A percentile compares a stretch with the other conserved stretches of the same genome.
These are phyloP conservation scores for Melospiza melodia DNA, from an alignment of 2,113 vertebrate species.

Conservation along the genomic window DNA sequence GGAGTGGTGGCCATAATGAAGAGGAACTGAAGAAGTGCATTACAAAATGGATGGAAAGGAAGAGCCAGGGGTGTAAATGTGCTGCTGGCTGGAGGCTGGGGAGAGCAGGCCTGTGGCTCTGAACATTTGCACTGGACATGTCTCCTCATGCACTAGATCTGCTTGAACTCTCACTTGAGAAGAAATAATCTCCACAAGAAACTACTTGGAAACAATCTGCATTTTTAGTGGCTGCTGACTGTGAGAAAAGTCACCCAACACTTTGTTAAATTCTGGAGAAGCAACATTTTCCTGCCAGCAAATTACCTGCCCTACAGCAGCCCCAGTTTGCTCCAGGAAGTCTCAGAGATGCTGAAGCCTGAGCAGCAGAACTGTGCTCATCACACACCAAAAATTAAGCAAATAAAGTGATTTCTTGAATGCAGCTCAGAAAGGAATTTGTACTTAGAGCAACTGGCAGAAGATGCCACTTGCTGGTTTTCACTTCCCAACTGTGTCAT, in stretches of 20 bases:
- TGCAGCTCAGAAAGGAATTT: background rate
- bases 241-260: background rate
- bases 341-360: background rate
- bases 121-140: background rate
- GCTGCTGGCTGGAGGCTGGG: background rate
- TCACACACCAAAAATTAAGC: background rate
- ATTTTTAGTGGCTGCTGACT: background rate
- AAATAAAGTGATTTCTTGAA: background rate
- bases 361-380: background rate
- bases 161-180: background rate
- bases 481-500: background rate
- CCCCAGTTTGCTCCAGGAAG: background rate
- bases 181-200: background rate
- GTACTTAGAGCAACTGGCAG: background rate
- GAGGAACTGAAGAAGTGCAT: background rate
- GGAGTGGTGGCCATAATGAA: background rate
- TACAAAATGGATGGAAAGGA: background rate
- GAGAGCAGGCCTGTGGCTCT: background rate
- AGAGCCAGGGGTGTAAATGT: background rate
- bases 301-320: rapidly evolving
- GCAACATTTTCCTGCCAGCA: background rate
- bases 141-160: background rate
- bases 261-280: background rate
- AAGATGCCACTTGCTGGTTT: background rate
- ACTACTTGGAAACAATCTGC: background rate